Percentiles rank a stretch among this genome's conserved stretches.
Conservation (phyloP, 2,113 vertebrate genomes). For the Brachypodius melanocephalos region DNA sequence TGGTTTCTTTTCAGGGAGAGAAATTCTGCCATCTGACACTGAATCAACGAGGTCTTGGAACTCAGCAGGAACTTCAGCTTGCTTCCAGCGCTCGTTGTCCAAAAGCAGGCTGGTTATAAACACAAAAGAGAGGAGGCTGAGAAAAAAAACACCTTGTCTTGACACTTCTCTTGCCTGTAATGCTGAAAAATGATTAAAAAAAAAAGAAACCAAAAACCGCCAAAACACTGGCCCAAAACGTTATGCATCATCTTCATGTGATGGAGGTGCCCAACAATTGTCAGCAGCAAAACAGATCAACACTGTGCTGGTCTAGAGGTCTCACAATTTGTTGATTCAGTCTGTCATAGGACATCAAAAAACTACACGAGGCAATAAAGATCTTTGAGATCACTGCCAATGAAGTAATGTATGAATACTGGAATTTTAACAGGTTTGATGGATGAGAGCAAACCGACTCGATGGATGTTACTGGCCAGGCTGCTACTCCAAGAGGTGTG, state of each 20-base stretch:
- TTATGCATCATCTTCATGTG: background rate
- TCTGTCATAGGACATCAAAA: background rate
- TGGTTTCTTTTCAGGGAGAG: conserved; percentile 86
- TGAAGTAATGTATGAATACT: background rate
- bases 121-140: background rate
- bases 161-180: background rate
- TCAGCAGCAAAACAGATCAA: background rate
- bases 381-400: background rate
- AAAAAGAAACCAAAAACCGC: background rate
- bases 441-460: background rate
- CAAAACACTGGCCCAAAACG: background rate
- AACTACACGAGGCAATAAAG: background rate
- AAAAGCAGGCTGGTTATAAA: conserved; percentile 83
- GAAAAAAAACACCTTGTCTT: background rate
- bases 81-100: conserved; percentile 98
- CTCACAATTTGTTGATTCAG: background rate
- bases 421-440: background rate
- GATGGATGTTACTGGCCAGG: background rate
- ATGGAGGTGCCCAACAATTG: background rate
- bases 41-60: conserved; percentile 96
- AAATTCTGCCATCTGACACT: conserved; percentile 87
- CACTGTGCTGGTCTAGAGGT: background rate
- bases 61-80: conserved; percentile 94
- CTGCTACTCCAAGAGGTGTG: background rate
- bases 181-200: background rate